These are phyloP conservation scores for Trypoxylus dichotomus DNA, from an alignment of 1,140 invertebrate genomes.

Conservation along the genomic window DNA sequence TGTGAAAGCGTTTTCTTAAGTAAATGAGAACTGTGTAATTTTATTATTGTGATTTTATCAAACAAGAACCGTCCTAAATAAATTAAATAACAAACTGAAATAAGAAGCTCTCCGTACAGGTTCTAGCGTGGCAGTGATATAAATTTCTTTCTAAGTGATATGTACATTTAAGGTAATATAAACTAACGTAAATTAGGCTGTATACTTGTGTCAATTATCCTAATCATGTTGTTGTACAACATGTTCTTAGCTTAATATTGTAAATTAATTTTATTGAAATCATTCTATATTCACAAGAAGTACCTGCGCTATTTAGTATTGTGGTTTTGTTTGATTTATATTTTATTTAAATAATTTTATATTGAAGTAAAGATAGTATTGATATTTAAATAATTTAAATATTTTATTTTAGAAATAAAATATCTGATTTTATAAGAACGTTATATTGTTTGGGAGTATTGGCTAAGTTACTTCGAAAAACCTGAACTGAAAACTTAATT, in stretches of 20 bases:
- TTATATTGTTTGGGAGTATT: no score
- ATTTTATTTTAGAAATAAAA: no score
- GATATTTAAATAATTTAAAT: no score
- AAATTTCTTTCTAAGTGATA: not conserved
- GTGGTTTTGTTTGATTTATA: not conserved
- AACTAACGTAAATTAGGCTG: not conserved
- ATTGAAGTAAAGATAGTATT: no score
- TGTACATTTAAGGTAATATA: not conserved
- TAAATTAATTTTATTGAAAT: not conserved
- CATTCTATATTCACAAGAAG: not conserved
- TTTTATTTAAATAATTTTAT: no score
- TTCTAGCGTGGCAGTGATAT: not conserved
- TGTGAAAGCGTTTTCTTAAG: slow-evolving; percentile 31
- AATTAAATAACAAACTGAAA: not conserved
- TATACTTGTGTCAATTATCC: not conserved
- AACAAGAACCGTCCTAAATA: slow-evolving; percentile 12
- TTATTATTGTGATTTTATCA: slow-evolving; percentile 21
- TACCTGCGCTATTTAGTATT: not conserved
- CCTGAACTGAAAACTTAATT: no score
- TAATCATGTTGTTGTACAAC: not conserved
- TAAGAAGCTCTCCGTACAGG: not conserved
- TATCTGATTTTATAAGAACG: no score
- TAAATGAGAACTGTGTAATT: not conserved
- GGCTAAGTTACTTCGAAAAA: no score
- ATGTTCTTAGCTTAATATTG: not conserved